Conservation (phyloP, 2,797 vertebrate genomes). For the Perodicticus potto region DNA sequence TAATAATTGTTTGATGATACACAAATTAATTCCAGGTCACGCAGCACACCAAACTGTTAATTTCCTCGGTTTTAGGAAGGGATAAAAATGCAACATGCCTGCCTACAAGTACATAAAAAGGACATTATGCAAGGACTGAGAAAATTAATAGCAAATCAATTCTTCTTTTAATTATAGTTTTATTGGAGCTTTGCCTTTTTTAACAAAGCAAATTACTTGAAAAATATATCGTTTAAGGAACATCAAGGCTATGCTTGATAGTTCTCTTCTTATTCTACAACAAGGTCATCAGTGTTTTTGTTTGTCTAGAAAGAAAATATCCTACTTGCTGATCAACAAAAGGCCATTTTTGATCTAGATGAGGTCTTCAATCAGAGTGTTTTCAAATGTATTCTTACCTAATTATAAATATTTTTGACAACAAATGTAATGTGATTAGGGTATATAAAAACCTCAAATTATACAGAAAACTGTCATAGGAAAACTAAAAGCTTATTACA, state of each 20-base stretch:
- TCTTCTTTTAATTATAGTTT: conserved; percentile 23
- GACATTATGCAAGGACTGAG: neutral
- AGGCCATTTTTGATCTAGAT: conserved; percentile 77
- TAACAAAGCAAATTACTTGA: conserved; percentile 26
- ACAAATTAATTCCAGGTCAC: conserved; percentile 64
- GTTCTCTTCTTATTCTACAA: conserved; percentile 70
- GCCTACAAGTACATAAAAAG: neutral
- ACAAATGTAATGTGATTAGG: neutral
- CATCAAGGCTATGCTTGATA: conserved; percentile 51
- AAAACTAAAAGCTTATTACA: neutral
- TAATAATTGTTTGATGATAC: conserved; percentile 51
- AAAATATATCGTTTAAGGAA: conserved; percentile 27
- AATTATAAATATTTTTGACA: conserved; percentile 42
- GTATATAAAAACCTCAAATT: neutral
- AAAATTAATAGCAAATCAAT: conserved; percentile 34
- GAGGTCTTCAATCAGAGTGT: conserved; percentile 64
- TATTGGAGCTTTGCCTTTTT: neutral
- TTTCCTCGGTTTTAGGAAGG: neutral
- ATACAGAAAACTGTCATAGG: neutral
- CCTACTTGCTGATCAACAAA: conserved; percentile 77
- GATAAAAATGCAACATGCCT: neutral
- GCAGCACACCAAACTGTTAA: neutral
- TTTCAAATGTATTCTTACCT: neutral
- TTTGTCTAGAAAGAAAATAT: conserved; percentile 77
- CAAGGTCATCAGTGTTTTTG: conserved; percentile 77